Conservation (phyloP, 64 coral and sea anemone genomes). For the Platygyra sinensis region DNA sequence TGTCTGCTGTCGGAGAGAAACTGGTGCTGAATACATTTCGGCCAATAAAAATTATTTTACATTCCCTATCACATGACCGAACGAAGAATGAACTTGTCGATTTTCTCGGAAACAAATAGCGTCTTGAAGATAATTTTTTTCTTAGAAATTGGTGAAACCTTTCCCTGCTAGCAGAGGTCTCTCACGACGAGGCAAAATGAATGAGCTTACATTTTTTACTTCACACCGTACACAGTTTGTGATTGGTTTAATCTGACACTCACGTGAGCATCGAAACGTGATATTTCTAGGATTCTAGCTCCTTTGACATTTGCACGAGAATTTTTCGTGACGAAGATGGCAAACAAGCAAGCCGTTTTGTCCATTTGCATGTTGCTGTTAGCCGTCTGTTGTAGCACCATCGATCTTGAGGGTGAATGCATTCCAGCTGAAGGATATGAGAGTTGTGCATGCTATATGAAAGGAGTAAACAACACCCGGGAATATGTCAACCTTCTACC, state of each 20-base stretch:
- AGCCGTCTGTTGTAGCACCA: background rate
- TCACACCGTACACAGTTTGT: background rate
- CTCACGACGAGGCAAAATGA: too few species aligned
- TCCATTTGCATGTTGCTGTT: background rate
- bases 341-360: background rate
- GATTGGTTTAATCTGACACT: background rate
- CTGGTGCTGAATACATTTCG: background rate
- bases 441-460: slow-evolving; percentile 41
- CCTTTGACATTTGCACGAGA: too few species aligned
- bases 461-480: background rate
- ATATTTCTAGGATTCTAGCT: too few species aligned
- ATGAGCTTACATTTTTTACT: too few species aligned
- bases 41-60: background rate
- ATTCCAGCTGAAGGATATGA: background rate
- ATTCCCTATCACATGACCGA: background rate
- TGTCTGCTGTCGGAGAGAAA: background rate
- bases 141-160: too few species aligned
- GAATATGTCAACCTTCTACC: slow-evolving; percentile 39
- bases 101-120: background rate
- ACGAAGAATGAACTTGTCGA: background rate
- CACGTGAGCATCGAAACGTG: background rate
- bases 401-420: background rate
- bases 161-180: too few species aligned
- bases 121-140: too few species aligned
- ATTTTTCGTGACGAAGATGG: background rate